A percentile compares a stretch with the other conserved stretches of the same genome.
phyloP scores from a whole-genome alignment of 2,888 invertebrate species.

The Drosophila paranaensis region DNA sequence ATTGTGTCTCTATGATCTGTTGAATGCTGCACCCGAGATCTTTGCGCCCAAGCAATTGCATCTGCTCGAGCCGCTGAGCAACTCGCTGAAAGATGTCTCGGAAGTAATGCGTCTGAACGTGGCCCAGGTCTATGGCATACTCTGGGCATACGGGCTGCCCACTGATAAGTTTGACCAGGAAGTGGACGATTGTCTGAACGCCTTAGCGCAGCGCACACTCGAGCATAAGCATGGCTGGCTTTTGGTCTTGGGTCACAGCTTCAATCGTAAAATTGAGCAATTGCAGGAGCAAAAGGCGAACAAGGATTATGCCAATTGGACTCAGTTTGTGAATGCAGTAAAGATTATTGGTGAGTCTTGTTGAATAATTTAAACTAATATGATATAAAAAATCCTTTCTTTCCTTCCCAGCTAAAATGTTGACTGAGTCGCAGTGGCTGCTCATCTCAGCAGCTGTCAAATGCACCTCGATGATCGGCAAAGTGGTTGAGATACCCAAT shows the following conservation, averaged over 20 bases:
- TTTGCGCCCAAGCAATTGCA: constrained; percentile 88
- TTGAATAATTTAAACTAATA: accelerated
- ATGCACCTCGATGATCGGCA: constrained; percentile 90
- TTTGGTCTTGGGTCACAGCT: constrained; percentile 89
- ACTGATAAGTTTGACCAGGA: constrained; percentile 86
- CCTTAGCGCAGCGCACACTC: constrained; percentile 85
- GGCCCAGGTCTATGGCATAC: constrained; percentile 90
- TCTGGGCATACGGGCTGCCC: constrained; percentile 87
- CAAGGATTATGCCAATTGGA: constrained; percentile 85
- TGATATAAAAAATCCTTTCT: background rate
- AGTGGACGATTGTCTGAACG: constrained; percentile 84
- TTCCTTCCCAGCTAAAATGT: constrained; percentile 86
- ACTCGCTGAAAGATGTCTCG: constrained; percentile 89
- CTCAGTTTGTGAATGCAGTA: constrained; percentile 87
- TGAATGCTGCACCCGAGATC: constrained; percentile 92
- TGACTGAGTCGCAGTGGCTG: constrained; percentile 87
- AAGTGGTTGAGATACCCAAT: constrained; percentile 89
- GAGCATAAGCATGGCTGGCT: constrained; percentile 91
- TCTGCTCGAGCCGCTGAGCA: constrained; percentile 80
- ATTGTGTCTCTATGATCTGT: constrained; percentile 92
- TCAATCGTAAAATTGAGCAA: constrained; percentile 88
- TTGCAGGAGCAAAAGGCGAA: constrained; percentile 83
- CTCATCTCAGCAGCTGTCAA: constrained; percentile 89
- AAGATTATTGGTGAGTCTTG: constrained; percentile 86
- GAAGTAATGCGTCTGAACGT: constrained; percentile 91